phyloP scores from a whole-genome alignment of 2,888 invertebrate genomes.

The Phyto melanocephala region DNA sequence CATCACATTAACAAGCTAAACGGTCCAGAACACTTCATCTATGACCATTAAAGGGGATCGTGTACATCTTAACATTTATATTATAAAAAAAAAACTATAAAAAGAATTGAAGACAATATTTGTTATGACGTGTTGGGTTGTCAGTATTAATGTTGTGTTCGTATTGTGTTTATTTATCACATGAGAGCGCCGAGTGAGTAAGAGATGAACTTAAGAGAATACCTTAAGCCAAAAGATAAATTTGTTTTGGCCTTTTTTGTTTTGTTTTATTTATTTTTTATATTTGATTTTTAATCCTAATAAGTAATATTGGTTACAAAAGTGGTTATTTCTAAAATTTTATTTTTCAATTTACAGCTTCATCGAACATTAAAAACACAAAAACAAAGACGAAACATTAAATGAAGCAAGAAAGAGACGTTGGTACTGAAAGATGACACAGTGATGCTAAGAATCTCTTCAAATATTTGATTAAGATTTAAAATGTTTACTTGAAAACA shows the following conservation, averaged over 20 bases:
- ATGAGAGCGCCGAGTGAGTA: not conserved
- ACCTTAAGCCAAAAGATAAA: slow-evolving; percentile 60
- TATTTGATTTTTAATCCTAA: not conserved
- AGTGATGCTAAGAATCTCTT: not conserved
- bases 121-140: slow-evolving; percentile 41
- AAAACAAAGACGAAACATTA: slow-evolving; percentile 19
- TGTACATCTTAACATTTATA: not conserved
- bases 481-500: not conserved
- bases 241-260: slow-evolving; percentile 45
- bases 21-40: slow-evolving; percentile 5
- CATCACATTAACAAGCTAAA: not conserved
- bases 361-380: not conserved
- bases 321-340: slow-evolving; percentile 49
- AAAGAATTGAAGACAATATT: slow-evolving; percentile 16
- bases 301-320: slow-evolving; percentile 41
- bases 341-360: slow-evolving; percentile 51
- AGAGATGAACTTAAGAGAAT: not conserved
- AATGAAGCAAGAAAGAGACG: slow-evolving; percentile 45
- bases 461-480: slow-evolving; percentile 45
- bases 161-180: slow-evolving; percentile 19
- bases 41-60: not conserved
- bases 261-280: slow-evolving; percentile 7
- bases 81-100: not conserved
- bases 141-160: not conserved
- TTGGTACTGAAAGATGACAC: not conserved